Percentiles rank a stretch among this genome's conserved stretches.
phyloP scores from a whole-genome alignment of 2,797 vertebrate genomes.

The Dryobates pubescens region DNA sequence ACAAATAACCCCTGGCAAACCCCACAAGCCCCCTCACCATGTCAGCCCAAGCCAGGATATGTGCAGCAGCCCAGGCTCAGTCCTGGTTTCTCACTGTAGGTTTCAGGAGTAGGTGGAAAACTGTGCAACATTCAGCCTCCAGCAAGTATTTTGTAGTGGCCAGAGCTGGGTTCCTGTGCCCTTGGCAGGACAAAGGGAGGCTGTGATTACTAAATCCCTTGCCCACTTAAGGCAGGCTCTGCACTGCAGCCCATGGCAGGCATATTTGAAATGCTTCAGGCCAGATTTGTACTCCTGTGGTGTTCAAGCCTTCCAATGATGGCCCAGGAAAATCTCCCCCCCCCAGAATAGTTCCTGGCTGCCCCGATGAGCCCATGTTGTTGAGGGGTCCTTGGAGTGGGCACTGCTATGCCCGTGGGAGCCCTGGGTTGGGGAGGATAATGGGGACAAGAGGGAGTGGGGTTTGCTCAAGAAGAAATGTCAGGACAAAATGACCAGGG shows the following conservation, averaged over 20 bases:
- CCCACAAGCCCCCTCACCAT: too few relatives aligned
- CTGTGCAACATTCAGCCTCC: neutral
- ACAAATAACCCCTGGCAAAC: neutral
- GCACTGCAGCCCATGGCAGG: neutral
- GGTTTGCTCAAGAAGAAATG: constrained; percentile 75
- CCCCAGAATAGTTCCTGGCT: neutral
- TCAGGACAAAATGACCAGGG: constrained; percentile 51
- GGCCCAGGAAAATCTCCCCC: neutral
- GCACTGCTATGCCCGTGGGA: fast-evolving
- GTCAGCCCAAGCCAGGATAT: fast-evolving
- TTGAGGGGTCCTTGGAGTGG: fast-evolving
- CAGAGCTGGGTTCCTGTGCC: neutral
- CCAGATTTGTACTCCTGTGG: neutral
- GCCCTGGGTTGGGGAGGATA: constrained; percentile 5
- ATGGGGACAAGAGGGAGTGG: neutral
- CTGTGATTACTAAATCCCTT: constrained; percentile 44
- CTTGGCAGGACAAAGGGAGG: neutral
- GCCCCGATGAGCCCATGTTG: fast-evolving
- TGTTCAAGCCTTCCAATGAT: neutral
- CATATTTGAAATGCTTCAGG: constrained; percentile 53
- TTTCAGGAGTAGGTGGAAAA: neutral
- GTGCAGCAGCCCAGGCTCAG: neutral
- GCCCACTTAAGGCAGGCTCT: constrained; percentile 56
- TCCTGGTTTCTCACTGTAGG: neutral
- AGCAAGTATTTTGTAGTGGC: neutral